Evolutionary conservation across 2,113 vertebrate species (phyloP).

Genomic region (Thalassarche chlororhynchos): DNA sequence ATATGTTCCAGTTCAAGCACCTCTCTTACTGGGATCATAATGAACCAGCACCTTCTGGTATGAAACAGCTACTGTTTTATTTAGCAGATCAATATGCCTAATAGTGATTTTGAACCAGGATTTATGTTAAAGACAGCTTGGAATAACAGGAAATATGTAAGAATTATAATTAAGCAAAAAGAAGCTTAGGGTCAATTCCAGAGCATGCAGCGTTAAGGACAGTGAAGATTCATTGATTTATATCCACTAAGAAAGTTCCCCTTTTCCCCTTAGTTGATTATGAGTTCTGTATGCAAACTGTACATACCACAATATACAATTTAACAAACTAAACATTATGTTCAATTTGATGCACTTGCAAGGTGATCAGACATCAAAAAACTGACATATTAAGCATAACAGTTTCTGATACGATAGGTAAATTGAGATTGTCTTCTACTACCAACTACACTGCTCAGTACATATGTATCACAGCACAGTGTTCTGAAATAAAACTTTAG

Average conservation of each 20-base stretch:
- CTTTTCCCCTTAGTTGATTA: not conserved
- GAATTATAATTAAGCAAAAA: not conserved
- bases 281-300: not conserved
- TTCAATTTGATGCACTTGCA: not conserved
- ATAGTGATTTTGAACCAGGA: not conserved
- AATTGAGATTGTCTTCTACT: not conserved
- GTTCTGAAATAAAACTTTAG: slow-evolving; percentile 8
- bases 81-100: not conserved
- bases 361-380: not conserved
- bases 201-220: not conserved
- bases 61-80: not conserved
- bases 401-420: not conserved
- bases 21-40: not conserved
- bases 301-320: not conserved
- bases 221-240: not conserved
- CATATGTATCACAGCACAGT: not conserved
- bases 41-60: not conserved
- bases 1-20: not conserved
- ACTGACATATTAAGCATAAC: not conserved
- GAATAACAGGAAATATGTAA: not conserved
- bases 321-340: not conserved
- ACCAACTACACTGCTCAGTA: not conserved
- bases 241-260: not conserved
- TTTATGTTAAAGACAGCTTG: not conserved
- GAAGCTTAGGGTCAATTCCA: not conserved